A percentile compares a stretch with the other conserved stretches of the same genome.
phyloP scores from a whole-genome alignment of 92 coral and sea anemone genomes.

The Blastomussa wellsi region DNA sequence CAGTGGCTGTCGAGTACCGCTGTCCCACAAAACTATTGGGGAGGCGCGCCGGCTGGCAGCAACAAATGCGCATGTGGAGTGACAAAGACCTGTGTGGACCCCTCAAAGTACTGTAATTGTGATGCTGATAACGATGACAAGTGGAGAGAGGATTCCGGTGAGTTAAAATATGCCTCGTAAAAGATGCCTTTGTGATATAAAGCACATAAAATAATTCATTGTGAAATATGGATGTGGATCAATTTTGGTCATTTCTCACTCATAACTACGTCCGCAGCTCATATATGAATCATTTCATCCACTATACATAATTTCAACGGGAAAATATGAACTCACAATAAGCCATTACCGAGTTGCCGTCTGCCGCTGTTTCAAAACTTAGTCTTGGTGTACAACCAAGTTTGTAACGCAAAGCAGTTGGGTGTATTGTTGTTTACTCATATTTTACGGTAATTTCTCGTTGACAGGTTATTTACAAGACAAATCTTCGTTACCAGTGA shows the following conservation, averaged over 20 bases:
- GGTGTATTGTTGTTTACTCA: neutral
- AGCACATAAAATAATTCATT: too few relatives aligned
- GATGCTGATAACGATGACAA: constrained; percentile 73
- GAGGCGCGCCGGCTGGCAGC: constrained; percentile 76
- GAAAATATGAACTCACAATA: too few relatives aligned
- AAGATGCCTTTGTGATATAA: neutral
- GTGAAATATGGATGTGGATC: too few relatives aligned
- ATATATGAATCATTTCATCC: too few relatives aligned
- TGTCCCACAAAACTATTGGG: constrained; percentile 78
- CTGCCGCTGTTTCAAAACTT: too few relatives aligned
- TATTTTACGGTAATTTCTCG: neutral
- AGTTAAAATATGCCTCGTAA: neutral
- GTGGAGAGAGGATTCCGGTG: constrained; percentile 94
- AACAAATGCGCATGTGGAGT: constrained; percentile 84
- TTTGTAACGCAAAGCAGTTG: neutral
- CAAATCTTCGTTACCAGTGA: constrained; percentile 83
- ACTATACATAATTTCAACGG: too few relatives aligned
- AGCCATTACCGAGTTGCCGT: too few relatives aligned
- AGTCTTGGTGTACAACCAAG: too few relatives aligned
- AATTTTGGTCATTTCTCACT: too few relatives aligned
- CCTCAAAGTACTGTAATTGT: constrained; percentile 83
- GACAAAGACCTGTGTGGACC: constrained; percentile 71
- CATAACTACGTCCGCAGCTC: too few relatives aligned
- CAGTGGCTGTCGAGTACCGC: constrained; percentile 80
- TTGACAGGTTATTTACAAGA: constrained; percentile 78